Percentiles rank a stretch among this genome's conserved stretches.
These are phyloP conservation scores for Sturnira hondurensis DNA, from an alignment of 2,113 vertebrate species.

Conservation along the genomic window DNA sequence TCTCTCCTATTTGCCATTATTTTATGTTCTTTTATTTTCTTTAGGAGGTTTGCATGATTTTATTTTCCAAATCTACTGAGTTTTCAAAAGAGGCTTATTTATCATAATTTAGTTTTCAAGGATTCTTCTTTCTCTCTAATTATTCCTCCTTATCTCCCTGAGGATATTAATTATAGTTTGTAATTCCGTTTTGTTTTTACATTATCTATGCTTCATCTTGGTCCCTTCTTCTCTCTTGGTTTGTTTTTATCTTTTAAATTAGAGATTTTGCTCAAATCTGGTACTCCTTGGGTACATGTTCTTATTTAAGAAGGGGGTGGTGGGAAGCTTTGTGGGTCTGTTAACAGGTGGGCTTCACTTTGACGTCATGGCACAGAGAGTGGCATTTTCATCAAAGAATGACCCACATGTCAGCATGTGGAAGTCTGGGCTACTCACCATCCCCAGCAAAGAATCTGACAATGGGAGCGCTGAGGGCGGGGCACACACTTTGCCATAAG, in stretches of 20 bases:
- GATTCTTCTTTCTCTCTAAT: background rate
- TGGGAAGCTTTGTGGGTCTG: background rate
- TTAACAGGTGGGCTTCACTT: background rate
- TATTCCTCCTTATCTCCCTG: background rate
- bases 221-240: background rate
- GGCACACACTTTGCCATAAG: background rate
- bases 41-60: background rate
- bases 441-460: background rate
- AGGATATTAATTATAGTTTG: background rate
- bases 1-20: background rate
- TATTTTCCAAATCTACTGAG: background rate
- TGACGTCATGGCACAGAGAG: background rate
- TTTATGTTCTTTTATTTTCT: background rate
- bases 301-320: background rate
- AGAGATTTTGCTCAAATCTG: background rate
- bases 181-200: background rate
- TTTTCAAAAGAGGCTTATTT: background rate
- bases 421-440: background rate
- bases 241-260: slow-evolving; percentile 24
- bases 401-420: background rate
- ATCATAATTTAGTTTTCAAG: background rate
- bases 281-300: background rate
- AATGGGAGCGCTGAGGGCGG: background rate
- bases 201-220: background rate
- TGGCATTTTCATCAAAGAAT: background rate